Evolutionary conservation across 2,888 invertebrate genomes (phyloP), one percentile per base, ranked within the genome.

Genomic region (Latrodectus hesperus): DNA sequence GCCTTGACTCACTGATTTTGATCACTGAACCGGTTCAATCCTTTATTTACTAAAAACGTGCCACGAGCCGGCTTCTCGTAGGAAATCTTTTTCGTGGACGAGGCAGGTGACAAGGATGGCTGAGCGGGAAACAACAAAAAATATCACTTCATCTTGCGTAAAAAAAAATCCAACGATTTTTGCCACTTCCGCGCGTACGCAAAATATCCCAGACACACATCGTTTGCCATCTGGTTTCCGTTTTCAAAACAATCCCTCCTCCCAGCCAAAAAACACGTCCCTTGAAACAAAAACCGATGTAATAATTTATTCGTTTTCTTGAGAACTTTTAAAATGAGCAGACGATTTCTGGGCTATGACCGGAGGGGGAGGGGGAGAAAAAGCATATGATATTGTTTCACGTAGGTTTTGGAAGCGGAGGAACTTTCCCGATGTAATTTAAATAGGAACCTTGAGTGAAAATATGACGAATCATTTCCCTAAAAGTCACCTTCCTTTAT

Each of bases 221-320:
- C 84, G 84, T 78, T 65, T 78, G 73, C 84, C 84, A 84, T 84
- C 84, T 84, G 84, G 84, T 78, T 84, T 84, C 84, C 84, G 84
- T 84, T 84, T 84, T 78, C 73, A 17, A 55, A 22, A 51, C 60
- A 26, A 26, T 17, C 16, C 67, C 17, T 26, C 76, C 60, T 78
- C 12, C 4, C n/a, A 38, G 26, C 77, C 68, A 17, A 77, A 72
- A 84, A 84, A 84, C 75, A 84, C 70, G 60, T 38, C 73, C 73
- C 76, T 65, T 65, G 72, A 78, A 84, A 78, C 72, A 78, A 84
- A 84, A 84, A 72, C 73, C 77, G 65, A 0, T 22, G 67, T 68
- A 77, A 77, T 68, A 77, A 77, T 77, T 77, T 77, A 60, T 60
- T 60, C 60, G 67, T 68, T 77, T 68, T 67, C 52, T 74, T 55